phyloP scores from a whole-genome alignment of 2,888 invertebrate species.

The Pteria penguin region DNA sequence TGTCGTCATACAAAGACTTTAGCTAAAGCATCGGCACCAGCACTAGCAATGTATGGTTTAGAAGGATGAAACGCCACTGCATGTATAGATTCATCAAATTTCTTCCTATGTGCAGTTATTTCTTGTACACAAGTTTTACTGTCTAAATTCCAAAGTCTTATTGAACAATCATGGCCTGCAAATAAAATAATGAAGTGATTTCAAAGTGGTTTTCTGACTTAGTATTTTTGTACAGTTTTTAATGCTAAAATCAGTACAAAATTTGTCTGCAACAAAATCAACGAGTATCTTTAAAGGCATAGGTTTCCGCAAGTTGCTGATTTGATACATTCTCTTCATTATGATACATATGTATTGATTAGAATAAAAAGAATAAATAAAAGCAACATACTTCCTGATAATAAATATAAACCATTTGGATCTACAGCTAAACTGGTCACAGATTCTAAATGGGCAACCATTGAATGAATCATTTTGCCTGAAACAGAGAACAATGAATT shows the following conservation, averaged over 20 bases:
- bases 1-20: constrained; percentile 89
- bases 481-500: too few relatives aligned
- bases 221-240: too few relatives aligned
- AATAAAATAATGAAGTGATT: constrained; percentile 29
- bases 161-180: constrained; percentile 83
- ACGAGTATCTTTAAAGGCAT: too few relatives aligned
- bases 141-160: constrained; percentile 85
- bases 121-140: constrained; percentile 99
- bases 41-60: constrained; percentile 98
- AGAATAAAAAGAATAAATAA: too few relatives aligned
- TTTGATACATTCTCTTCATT: not conserved
- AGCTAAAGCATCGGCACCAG: constrained; percentile 98
- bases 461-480: constrained; percentile 96
- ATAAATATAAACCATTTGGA: constrained; percentile 97
- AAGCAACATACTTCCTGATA: constrained; percentile 90
- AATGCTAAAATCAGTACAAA: too few relatives aligned
- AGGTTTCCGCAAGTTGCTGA: not conserved
- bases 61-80: constrained; percentile 99
- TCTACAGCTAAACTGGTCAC: constrained; percentile 99
- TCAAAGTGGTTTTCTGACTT: too few relatives aligned
- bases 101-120: constrained; percentile 99
- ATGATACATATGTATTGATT: not conserved
- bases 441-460: constrained; percentile 99
- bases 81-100: constrained; percentile 99
- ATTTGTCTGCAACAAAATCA: too few relatives aligned